Base-by-base conservation (phyloP, 2,888 invertebrate genomes). In the Myathropa florea region DNA sequence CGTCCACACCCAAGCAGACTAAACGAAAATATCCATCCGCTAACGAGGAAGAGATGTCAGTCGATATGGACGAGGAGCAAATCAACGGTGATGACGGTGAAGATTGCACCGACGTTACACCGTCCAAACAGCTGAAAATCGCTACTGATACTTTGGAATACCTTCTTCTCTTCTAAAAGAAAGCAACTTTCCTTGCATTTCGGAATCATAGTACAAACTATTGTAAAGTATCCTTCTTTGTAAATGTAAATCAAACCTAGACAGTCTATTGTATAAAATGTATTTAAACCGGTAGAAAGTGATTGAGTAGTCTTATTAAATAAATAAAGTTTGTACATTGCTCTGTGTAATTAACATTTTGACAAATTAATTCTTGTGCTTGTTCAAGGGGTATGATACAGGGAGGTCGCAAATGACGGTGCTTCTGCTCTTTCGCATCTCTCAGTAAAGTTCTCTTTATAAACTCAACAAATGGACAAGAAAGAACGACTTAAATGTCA, bases 1-100 rank as follows among this genome's bases (percentile, higher is more conserved):
- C 75, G 36, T 86, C 86, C 7, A 86, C 83, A 3, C 86, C 82
- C 18, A 79, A 67, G 6, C 70, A 33, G 12, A 72, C 24, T 23
- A 70, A 33, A 61, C 57, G 33, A 18, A 46, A n/a, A 46, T 2
- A 7, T 7, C 4, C 46, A 46, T 1, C 46, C 7, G 7, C 1
- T 7, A 18, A n/a, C 4, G 46, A 46, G 18, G 6, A 0, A 6
- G 46, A 46, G n/a, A 6, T 46, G 4, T 46, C 46, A 0, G n/a
- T 0, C 1, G n/a, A n/a, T 46, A 18, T 2, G 10, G 33, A 33
- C 1, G 67, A 28, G 4, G 18, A 4, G 28, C 33, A 23, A 4
- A 6, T 28, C 4, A 70, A 65, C 3, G 23, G 12, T 39, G 55
- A 30, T 3, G 39, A 64, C 10, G 23, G 30, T 21, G 63, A 67